These are phyloP conservation scores for Bovichtus variegatus DNA, from an alignment of 2,797 vertebrate species.

Conservation along the genomic window DNA sequence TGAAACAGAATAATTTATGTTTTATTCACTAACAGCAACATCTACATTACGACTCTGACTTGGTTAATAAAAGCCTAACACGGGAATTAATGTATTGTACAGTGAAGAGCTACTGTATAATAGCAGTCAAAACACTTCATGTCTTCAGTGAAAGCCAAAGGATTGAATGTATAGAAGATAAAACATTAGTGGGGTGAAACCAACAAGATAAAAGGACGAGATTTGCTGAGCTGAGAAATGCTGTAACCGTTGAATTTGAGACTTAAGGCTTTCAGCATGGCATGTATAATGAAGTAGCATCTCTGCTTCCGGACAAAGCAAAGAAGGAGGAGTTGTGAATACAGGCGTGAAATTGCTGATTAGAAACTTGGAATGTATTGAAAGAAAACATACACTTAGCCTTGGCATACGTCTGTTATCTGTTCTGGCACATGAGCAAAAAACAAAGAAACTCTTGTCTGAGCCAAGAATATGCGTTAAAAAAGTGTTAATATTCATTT, in stretches of 20 bases:
- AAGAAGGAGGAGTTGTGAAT: conserved; percentile 65
- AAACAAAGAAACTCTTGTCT: conserved; percentile 23
- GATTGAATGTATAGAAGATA: conserved; percentile 39
- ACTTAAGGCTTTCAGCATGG: conserved; percentile 48
- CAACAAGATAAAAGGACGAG: conserved; percentile 38
- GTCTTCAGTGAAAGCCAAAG: conserved; percentile 44
- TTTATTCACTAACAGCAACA: conserved; percentile 18
- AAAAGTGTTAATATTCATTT: conserved; percentile 24
- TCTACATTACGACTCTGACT: conserved; percentile 9
- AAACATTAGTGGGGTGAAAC: conserved; percentile 42
- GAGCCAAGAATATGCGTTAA: conserved; percentile 40
- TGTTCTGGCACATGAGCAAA: conserved; percentile 50
- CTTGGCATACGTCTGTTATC: conserved; percentile 64
- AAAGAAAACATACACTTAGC: conserved; percentile 65
- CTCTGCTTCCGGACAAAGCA: conserved; percentile 73
- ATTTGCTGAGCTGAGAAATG: conserved; percentile 58
- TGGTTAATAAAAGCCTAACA: conserved; percentile 15
- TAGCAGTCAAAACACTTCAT: conserved; percentile 33
- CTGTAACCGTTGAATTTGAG: conserved; percentile 53
- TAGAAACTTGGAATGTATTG: conserved; percentile 72
- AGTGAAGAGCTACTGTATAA: conserved; percentile 29
- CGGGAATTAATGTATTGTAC: conserved; percentile 22
- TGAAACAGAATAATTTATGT: conserved; percentile 20
- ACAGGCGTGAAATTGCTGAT: conserved; percentile 74
- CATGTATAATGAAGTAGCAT: conserved; percentile 73